These are phyloP conservation scores for Murina feae DNA, from an alignment of 2,113 vertebrate genomes.

Conservation along the genomic window DNA sequence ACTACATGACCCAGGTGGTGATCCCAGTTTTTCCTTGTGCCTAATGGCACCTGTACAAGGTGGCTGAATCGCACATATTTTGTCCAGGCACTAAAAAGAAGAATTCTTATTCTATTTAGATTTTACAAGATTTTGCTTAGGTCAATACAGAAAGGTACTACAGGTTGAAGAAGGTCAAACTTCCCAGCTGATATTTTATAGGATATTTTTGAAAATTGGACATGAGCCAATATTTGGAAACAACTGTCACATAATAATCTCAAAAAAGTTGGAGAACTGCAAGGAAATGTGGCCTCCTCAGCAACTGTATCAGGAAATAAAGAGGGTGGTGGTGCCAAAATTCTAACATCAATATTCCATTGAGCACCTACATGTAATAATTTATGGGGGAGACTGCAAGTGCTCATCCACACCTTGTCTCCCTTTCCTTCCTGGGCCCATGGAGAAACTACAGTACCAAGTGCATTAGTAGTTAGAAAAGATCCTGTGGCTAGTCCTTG, in stretches of 20 bases:
- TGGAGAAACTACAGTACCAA: neutral
- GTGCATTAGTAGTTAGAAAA: neutral
- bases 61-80: neutral
- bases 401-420: neutral
- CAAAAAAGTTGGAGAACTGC: neutral
- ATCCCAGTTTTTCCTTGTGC: neutral
- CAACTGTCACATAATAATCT: neutral
- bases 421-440: neutral
- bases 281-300: neutral
- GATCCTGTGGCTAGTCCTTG: neutral
- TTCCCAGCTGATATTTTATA: neutral
- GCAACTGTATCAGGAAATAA: neutral
- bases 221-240: neutral
- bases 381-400: neutral
- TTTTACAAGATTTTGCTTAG: neutral
- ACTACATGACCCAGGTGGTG: neutral
- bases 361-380: neutral
- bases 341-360: neutral
- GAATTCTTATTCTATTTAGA: neutral
- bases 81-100: neutral
- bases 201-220: neutral
- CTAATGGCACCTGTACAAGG: neutral
- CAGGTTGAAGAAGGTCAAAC: neutral
- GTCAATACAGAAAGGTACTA: neutral
- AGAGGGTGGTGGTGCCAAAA: neutral